A percentile compares a stretch with the other conserved stretches of the same genome.
phyloP scores from a whole-genome alignment of 2,113 vertebrate species.

The Excalfactoria chinensis region DNA sequence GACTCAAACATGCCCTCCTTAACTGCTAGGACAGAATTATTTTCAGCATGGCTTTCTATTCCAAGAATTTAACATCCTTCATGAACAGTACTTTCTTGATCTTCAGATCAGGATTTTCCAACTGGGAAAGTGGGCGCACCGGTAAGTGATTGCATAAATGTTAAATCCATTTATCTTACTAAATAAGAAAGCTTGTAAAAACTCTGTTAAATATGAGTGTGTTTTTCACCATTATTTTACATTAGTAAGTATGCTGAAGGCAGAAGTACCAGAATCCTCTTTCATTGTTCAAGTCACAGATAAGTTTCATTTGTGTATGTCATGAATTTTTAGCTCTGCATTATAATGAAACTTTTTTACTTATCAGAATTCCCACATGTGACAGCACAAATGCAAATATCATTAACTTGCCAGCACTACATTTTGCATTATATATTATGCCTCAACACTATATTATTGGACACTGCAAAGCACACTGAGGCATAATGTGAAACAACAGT shows the following conservation, averaged over 20 bases:
- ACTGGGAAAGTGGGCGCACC: background rate
- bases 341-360: background rate
- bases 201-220: background rate
- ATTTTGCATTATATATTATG: background rate
- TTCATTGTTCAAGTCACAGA: background rate
- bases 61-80: background rate
- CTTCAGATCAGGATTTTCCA: background rate
- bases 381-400: slow-evolving; percentile 21
- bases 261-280: background rate
- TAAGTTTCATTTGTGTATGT: background rate
- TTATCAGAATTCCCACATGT: background rate
- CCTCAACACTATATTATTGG: background rate
- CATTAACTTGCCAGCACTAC: background rate
- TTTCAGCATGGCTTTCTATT: background rate
- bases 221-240: background rate
- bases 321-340: slow-evolving; percentile 16
- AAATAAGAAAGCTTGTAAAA: slow-evolving; percentile 18
- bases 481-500: background rate
- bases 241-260: background rate
- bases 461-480: background rate
- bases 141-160: background rate
- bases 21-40: background rate
- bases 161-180: background rate
- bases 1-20: background rate
- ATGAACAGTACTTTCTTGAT: background rate